Conservation (phyloP, 2,888 invertebrate genomes). For the Diarsia dahlii region DNA sequence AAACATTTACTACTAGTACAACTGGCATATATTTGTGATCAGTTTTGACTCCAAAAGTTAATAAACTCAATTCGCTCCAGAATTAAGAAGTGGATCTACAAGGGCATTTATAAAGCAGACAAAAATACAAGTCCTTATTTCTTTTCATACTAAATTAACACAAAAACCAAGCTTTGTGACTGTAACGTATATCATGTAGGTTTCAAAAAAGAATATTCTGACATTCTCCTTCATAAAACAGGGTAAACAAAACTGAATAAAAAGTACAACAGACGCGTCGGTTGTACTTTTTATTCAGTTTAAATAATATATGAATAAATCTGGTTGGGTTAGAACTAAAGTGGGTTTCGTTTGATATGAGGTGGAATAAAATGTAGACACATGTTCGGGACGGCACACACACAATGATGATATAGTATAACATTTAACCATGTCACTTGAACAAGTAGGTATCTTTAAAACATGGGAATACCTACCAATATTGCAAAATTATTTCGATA, state of each 20-base stretch:
- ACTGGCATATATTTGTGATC: too few relatives aligned
- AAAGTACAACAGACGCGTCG: conserved; percentile 24
- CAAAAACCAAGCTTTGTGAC: background rate
- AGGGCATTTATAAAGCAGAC: too few relatives aligned
- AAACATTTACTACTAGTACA: too few relatives aligned
- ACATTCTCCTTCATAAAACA: background rate
- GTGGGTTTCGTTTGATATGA: conserved; percentile 13
- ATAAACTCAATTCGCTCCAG: too few relatives aligned
- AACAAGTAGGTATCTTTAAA: too few relatives aligned
- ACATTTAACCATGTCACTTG: conserved; percentile 22
- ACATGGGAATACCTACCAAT: too few relatives aligned
- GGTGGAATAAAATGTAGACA: conserved; percentile 12
- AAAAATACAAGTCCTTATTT: background rate
- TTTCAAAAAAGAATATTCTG: background rate
- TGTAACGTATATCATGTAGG: background rate
- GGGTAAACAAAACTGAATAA: conserved; percentile 27
- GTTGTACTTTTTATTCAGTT: too few relatives aligned
- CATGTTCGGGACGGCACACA: conserved; percentile 5
- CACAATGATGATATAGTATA: conserved; percentile 36
- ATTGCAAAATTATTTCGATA: background rate
- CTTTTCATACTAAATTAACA: conserved; percentile 14
- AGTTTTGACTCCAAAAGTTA: too few relatives aligned
- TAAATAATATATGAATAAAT: too few relatives aligned
- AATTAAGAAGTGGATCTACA: too few relatives aligned
- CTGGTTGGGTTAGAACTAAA: conserved; percentile 22